Base-by-base conservation (phyloP, 2,888 invertebrate genomes). In the Microchrysa polita region DNA sequence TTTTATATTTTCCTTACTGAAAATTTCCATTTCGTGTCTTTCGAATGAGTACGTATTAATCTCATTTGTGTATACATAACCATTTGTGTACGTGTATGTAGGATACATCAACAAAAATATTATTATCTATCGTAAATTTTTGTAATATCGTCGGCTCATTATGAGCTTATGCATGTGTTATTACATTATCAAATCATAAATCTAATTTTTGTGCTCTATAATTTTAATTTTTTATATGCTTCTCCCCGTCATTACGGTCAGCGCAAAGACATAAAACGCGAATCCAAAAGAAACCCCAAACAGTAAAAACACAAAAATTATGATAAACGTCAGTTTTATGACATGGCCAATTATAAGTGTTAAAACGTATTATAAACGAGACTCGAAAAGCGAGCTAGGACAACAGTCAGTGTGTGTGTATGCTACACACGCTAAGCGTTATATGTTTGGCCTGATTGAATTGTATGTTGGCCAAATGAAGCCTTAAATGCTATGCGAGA, bases 291-390 rank as follows among this genome's bases (percentile, higher is more conserved):
- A 55, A 34, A 34, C 53, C 40, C 57, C 40, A 34, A n/a, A n/a
- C 27, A 34, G 27, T 34, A 34, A 34, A 34, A 34, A 34, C 27
- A 34, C 27, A 20, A 57, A 55, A 69, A 55, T 69, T 69, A 69
- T 69, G 69, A 69, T 69, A 69, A 69, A 55, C 69, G 69, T 55
- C 69, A 69, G 27, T 69, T 69, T 69, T 69, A 69, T 40, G 69
- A 69, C 40, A 34, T 40, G 42, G 7, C 69, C 69, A 69, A 69
- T 69, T 69, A 69, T 55, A 40, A 55, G n/a, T 23, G 22, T 23
- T 23, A 59, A 59, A 23, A 22, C 18, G 18, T 7, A 34, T 34
- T n/a, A n/a, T n/a, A n/a, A n/a, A 48, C 59, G 59, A 59, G 23
- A 55, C 18, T 18, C 18, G 55, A 22, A n/a, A n/a, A n/a, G n/a